Evolutionary conservation across 2,888 invertebrate genomes (phyloP).

Genomic region (Calephelis perditalis): DNA sequence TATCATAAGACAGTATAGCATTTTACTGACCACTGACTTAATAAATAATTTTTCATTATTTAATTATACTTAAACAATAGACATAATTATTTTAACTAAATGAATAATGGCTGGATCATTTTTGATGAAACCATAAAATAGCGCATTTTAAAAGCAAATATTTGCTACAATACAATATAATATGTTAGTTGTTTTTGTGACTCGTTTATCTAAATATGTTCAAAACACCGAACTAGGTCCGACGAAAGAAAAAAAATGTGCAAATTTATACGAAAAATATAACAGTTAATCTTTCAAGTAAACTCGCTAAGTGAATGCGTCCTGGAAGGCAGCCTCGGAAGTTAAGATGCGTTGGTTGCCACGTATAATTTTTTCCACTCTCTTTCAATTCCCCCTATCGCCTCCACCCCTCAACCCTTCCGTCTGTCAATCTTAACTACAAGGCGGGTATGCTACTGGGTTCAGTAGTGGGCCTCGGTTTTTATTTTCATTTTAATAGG

Average conservation of each 20-base stretch:
- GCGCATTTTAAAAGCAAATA: too few relatives aligned
- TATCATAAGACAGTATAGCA: too few relatives aligned
- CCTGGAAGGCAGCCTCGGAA: slow-evolving; percentile 61
- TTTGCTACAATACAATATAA: too few relatives aligned
- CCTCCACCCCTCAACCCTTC: slow-evolving; percentile 60
- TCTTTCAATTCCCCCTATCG: slow-evolving; percentile 63
- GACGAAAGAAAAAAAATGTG: background rate
- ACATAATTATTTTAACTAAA: too few relatives aligned
- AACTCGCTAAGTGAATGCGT: slow-evolving; percentile 41
- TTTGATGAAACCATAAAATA: too few relatives aligned
- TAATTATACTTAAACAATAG: too few relatives aligned
- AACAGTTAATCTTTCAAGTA: slow-evolving; percentile 26
- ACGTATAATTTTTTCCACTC: slow-evolving; percentile 75
- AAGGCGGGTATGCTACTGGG: slow-evolving; percentile 59
- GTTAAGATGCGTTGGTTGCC: slow-evolving; percentile 75
- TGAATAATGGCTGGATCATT: too few relatives aligned
- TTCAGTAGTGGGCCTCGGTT: slow-evolving; percentile 60
- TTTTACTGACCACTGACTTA: too few relatives aligned
- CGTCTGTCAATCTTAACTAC: slow-evolving; percentile 77
- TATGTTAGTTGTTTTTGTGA: too few relatives aligned
- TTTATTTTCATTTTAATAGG: slow-evolving; percentile 64
- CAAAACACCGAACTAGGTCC: too few relatives aligned
- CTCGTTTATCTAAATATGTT: too few relatives aligned
- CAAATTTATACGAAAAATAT: background rate
- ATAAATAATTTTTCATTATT: too few relatives aligned